Conservation (phyloP, 1,140 invertebrate genomes). For the Drosophila insularis region DNA sequence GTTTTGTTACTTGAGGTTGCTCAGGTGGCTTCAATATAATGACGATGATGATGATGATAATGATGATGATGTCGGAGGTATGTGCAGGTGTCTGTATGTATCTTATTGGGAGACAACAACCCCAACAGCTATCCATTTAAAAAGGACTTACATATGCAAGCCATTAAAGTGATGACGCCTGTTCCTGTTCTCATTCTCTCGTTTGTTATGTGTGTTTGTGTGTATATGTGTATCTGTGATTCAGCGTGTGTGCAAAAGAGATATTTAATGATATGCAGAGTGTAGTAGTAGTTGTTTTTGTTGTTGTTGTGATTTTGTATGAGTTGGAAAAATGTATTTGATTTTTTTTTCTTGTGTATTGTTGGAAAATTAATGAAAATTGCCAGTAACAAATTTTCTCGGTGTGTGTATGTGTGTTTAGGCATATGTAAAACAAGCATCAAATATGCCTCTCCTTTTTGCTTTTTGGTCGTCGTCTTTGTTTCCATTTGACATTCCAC, state of each 20-base stretch:
- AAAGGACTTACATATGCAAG: conserved; percentile 36
- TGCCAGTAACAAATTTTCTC: conserved; percentile 70
- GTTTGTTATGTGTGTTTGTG: conserved; percentile 20
- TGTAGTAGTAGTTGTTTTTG: background rate
- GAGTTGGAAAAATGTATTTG: conserved; percentile 57
- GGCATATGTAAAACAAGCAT: conserved; percentile 74
- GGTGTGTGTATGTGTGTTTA: conserved; percentile 30
- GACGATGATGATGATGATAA: background rate
- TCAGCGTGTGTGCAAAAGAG: background rate
- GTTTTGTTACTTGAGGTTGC: conserved; percentile 6
- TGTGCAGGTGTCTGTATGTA: background rate
- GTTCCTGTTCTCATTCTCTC: conserved; percentile 31
- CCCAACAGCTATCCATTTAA: conserved; percentile 48
- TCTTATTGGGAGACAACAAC: background rate
- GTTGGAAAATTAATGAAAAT: conserved; percentile 73
- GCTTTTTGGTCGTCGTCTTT: conserved; percentile 11
- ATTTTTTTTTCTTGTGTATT: conserved; percentile 30
- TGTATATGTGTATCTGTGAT: conserved; percentile 4
- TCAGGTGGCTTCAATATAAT: conserved; percentile 6
- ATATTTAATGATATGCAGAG: conserved; percentile 8
- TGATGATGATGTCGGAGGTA: background rate
- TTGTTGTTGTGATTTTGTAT: background rate
- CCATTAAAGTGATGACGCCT: conserved; percentile 20
- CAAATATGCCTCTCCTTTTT: conserved; percentile 63
- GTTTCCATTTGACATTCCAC: conserved; percentile 71